Evolutionary conservation across 1,140 invertebrate species (phyloP), one percentile per base, ranked within the genome.

Genomic region (Macrobrachium rosenbergii): DNA sequence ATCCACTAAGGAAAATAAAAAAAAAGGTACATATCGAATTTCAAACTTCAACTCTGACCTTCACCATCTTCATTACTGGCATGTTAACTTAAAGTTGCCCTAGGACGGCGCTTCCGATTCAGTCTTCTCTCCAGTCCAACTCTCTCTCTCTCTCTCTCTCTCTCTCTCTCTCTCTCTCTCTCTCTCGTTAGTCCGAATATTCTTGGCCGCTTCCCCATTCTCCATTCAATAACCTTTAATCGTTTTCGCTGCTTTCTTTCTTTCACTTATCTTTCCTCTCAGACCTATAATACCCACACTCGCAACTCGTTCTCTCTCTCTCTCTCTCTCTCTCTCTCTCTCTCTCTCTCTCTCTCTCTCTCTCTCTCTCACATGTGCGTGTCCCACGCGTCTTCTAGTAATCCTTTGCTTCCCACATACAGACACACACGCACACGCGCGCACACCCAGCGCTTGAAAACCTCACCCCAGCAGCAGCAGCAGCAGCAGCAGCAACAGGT

Each of bases 81-180:
- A 52, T 52, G 52, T 52, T 52, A 52, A 52, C 52, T 52, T 52
- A 52, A 52, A 52, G 52, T 52, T 52, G 52, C 52, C 52, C 52
- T 52, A 12, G 52, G 52, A 52, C 52, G 7, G 52, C 52, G 52
- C 19, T 19, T 21, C n/a, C 19, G 2, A 23, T 16, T 0, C n/a
- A 12, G 10, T 19, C 67, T 69, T 8, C 3, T 0, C 19, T 19
- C 19, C n/a, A 23, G 21, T 69, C 5, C 7, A 11, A 23, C 67
- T 19, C n/a, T 19, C 67, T 69, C 67, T 69, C 67, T 69, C n/a
- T 69, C 67, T 23, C 67, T 69, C 67, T 64, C 64, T 67, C 64
- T 67, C 12, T 64, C 14, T 16, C 63, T 64, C 63, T 64, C 63
- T 64, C 63, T 64, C 63, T 64, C 63, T 64, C 63, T 64, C 63